Conservation (phyloP, 1,140 invertebrate species). For the Coboldia fuscipes region DNA sequence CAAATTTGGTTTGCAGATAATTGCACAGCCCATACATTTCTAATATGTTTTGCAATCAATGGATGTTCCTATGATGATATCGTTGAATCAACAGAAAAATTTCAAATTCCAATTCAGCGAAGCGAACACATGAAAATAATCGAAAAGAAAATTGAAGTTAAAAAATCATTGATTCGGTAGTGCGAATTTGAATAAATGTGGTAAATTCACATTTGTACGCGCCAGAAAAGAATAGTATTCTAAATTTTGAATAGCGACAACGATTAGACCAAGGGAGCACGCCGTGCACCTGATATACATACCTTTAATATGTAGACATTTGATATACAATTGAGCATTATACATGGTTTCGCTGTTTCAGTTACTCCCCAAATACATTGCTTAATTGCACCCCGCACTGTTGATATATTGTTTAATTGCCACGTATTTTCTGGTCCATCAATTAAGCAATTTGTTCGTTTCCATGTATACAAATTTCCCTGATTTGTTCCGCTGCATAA, state of each 20-base stretch:
- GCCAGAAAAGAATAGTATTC: too few species aligned
- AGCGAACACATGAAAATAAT: too few species aligned
- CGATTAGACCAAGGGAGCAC: too few species aligned
- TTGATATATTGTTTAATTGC: constrained; percentile 38
- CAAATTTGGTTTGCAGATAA: constrained; percentile 37
- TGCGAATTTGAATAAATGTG: too few species aligned
- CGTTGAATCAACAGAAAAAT: too few species aligned
- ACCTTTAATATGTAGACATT: constrained; percentile 55
- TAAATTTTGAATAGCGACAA: too few species aligned
- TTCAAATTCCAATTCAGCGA: too few species aligned
- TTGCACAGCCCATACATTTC: constrained; percentile 46
- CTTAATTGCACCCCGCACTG: constrained; percentile 45
- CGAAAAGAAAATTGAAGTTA: too few species aligned
- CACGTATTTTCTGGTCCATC: constrained; percentile 30
- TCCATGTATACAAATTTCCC: constrained; percentile 80
- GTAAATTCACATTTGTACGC: too few species aligned
- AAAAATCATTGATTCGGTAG: too few species aligned
- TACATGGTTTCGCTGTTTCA: constrained; percentile 38
- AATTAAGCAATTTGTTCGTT: constrained; percentile 23
- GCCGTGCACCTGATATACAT: neutral
- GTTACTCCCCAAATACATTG: constrained; percentile 50
- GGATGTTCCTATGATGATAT: constrained; percentile 19
- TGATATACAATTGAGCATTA: constrained; percentile 69
- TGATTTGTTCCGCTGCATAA: constrained; percentile 80
- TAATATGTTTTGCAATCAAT: constrained; percentile 24